Base-by-base conservation (phyloP, 2,113 vertebrate species). In the Pelecanoides urinatrix region DNA sequence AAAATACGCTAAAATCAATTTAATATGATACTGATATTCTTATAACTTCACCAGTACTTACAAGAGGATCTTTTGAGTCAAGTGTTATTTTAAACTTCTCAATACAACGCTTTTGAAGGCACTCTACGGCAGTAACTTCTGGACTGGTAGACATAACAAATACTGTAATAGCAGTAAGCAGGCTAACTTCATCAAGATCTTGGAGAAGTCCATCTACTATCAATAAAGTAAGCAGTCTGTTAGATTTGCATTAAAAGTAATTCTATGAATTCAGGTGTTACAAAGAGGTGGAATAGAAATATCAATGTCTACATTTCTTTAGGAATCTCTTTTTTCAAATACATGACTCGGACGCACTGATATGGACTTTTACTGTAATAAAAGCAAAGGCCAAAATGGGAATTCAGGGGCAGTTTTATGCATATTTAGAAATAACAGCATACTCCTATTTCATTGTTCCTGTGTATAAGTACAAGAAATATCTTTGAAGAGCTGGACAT, bases 121-220 rank as follows among this genome's bases (percentile, higher is more conserved):
- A 98, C 91, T 98, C 97, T 5, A 97, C 75, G 13, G 97, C 58
- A 59, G 98, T 98, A 80, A 99, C 99, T 94, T 99, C 99, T 45
- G 98, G 98, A 96, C 96, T 98, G 67, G 98, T 92, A 62, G 98
- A 99, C 95, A 99, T 93, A 96, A 99, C 96, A 96, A 99, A 99
- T 78, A 99, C 88, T 29, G 99, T 99, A 65, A 99, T 74, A 83
- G 98, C 98, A 19, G 98, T 98, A 65, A 99, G 98, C 16, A 99
- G 98, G 88, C 98, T 98, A 72, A 98, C 68, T 95, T 98, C 98
- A 92, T 99, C 99, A 13, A 98, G 95, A 23, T 97, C 97, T 77
- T 94, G 95, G 23, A 95, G 89, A 68, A 67, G 77, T 61, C 89
- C 96, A 92, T 96, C 98, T 81, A 87, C 93, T 95, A 65, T 52